Percentiles rank a stretch among this genome's conserved stretches.
Evolutionary conservation across 2,888 invertebrate species (phyloP).

Genomic region (Tetragonula carbonaria): DNA sequence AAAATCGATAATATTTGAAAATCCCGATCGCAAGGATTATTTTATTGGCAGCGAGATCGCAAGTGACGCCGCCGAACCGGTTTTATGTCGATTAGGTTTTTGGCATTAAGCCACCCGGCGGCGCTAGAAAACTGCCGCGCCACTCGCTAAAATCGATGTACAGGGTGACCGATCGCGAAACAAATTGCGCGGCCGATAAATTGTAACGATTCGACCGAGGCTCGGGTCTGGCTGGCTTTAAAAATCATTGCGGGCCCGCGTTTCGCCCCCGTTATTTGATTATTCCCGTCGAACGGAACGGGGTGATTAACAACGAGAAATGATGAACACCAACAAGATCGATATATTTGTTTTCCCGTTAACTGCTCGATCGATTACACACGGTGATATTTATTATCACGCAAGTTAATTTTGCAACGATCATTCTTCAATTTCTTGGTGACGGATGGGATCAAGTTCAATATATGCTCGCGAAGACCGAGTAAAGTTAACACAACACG

Average conservation of each 20-base stretch:
- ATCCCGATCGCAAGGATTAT: neutral
- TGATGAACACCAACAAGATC: neutral
- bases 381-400: neutral
- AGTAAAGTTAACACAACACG: too few species aligned
- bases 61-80: neutral
- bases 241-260: constrained; percentile 31
- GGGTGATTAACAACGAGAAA: constrained; percentile 5
- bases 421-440: neutral
- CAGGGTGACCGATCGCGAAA: constrained; percentile 21
- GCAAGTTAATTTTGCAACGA: neutral
- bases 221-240: constrained; percentile 11
- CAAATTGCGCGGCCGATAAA: constrained; percentile 40
- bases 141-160: constrained; percentile 28
- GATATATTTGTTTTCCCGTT: neutral
- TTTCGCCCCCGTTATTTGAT: constrained; percentile 9
- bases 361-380: neutral
- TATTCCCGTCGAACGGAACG: constrained; percentile 5
- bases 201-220: constrained; percentile 2
- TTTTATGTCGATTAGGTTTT: constrained; percentile 27
- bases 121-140: constrained; percentile 28
- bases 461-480: too few species aligned
- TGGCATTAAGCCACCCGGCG: constrained; percentile 24
- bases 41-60: neutral
- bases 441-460: too few species aligned
- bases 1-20: neutral